Evolutionary conservation across 2,888 invertebrate genomes (phyloP).

Genomic region (Carabus problematicus): DNA sequence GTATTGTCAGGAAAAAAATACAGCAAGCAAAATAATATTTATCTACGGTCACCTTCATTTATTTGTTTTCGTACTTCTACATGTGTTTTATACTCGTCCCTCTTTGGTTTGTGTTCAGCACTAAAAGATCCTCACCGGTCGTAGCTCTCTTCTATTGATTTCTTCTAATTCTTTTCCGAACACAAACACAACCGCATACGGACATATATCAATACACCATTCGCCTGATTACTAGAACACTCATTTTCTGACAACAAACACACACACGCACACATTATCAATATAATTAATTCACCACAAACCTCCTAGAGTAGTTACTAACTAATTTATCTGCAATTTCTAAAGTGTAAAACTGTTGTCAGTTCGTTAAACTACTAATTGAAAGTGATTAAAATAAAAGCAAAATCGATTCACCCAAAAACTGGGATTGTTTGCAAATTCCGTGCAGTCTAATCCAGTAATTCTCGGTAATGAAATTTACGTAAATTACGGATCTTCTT

Average conservation of each 20-base stretch:
- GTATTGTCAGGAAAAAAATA: slow-evolving; percentile 4
- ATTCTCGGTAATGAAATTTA: slow-evolving; percentile 33
- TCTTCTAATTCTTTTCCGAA: slow-evolving; percentile 18
- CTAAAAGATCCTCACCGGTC: slow-evolving; percentile 8
- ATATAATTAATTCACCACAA: background rate
- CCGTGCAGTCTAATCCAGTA: slow-evolving; percentile 28
- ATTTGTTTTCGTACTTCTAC: background rate
- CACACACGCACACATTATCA: background rate
- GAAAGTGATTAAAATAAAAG: slow-evolving; percentile 27
- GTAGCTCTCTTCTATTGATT: slow-evolving; percentile 21
- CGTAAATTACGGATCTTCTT: slow-evolving; percentile 28
- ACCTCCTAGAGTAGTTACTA: background rate
- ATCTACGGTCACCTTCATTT: slow-evolving; percentile 12
- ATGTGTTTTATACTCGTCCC: background rate
- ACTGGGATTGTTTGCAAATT: slow-evolving; percentile 20
- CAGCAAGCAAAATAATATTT: slow-evolving; percentile 15
- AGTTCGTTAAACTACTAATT: slow-evolving; percentile 25
- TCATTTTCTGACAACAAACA: slow-evolving; percentile 2
- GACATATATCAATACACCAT: slow-evolving; percentile 6
- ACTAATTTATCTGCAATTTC: slow-evolving; percentile 8
- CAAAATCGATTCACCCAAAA: slow-evolving; percentile 29
- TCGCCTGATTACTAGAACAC: background rate
- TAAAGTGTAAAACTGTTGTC: background rate
- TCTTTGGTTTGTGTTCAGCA: slow-evolving; percentile 3
- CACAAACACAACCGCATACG: slow-evolving; percentile 1